These are phyloP conservation scores for Trichosurus vulpecula DNA, from an alignment of 2,797 vertebrate genomes.

Conservation along the genomic window DNA sequence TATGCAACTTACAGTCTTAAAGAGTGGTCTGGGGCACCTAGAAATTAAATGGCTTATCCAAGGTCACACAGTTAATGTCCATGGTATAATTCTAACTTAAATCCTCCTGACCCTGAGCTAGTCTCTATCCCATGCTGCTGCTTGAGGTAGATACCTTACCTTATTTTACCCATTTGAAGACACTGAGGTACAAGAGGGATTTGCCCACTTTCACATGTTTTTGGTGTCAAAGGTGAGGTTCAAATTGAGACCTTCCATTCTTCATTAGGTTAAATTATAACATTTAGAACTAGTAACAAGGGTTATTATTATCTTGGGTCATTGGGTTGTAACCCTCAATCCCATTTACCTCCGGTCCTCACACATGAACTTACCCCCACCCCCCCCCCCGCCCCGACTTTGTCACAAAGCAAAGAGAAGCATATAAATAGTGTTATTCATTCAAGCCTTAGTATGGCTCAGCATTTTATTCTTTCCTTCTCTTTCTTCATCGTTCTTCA, in stretches of 20 bases:
- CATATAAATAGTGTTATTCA: background rate
- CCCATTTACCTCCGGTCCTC: background rate
- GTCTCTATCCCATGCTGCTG: background rate
- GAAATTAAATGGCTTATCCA: background rate
- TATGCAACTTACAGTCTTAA: background rate
- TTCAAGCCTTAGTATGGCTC: background rate
- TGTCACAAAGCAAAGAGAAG: background rate
- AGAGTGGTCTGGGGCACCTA: background rate
- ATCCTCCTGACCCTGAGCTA: background rate
- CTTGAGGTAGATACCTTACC: background rate
- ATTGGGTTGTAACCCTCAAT: background rate
- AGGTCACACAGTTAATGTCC: background rate
- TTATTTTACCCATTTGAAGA: background rate
- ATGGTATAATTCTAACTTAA: background rate
- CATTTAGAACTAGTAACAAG: background rate
- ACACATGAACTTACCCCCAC: background rate
- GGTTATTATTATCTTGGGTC: background rate
- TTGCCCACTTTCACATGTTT: background rate
- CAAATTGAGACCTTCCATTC: background rate
- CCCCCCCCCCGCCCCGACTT: no score
- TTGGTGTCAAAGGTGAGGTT: background rate
- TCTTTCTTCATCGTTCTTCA: background rate
- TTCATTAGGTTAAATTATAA: background rate
- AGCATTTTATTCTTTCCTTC: background rate
- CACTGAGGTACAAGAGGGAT: background rate